Percentiles rank a stretch among this genome's conserved stretches.
Evolutionary conservation across 2,797 vertebrate genomes (phyloP).

Genomic region (Fistularia commersonii): DNA sequence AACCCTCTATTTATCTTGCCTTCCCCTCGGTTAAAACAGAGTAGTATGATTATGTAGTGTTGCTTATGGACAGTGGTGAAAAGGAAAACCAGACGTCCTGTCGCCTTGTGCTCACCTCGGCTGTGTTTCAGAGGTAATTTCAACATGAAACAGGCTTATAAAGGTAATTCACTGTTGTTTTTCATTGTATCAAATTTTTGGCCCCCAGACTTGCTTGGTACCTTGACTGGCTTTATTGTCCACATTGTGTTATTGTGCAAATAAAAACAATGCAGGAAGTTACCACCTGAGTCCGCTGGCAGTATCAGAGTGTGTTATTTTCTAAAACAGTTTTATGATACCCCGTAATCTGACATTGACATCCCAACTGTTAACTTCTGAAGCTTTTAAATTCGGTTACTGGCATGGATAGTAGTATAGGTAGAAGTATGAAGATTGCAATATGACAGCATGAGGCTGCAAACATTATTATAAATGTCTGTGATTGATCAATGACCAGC

Average conservation of each 20-base stretch:
- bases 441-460: conserved; percentile 7
- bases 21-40: conserved; percentile 34
- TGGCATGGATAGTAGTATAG: conserved; percentile 1
- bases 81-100: conserved; percentile 37
- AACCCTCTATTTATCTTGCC: too few species aligned
- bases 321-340: conserved; percentile 34
- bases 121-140: conserved; percentile 52
- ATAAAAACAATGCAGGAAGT: conserved; percentile 50
- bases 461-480: conserved; percentile 12
- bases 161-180: conserved; percentile 61
- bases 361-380: conserved; percentile 1
- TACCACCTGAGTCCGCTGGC: conserved; percentile 36
- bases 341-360: conserved; percentile 35
- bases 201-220: conserved; percentile 37
- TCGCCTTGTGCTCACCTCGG: conserved; percentile 38
- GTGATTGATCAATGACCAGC: conserved; percentile 16
- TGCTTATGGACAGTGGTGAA: conserved; percentile 28
- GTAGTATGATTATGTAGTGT: conserved; percentile 27
- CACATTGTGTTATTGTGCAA: conserved; percentile 45
- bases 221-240: conserved; percentile 35
- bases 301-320: conserved; percentile 34
- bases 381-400: conserved; percentile 15
- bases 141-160: conserved; percentile 43
- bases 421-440: conserved; percentile 15
- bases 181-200: conserved; percentile 49